Conservation (phyloP, 2,113 vertebrate genomes). For the Arvicanthis niloticus region DNA sequence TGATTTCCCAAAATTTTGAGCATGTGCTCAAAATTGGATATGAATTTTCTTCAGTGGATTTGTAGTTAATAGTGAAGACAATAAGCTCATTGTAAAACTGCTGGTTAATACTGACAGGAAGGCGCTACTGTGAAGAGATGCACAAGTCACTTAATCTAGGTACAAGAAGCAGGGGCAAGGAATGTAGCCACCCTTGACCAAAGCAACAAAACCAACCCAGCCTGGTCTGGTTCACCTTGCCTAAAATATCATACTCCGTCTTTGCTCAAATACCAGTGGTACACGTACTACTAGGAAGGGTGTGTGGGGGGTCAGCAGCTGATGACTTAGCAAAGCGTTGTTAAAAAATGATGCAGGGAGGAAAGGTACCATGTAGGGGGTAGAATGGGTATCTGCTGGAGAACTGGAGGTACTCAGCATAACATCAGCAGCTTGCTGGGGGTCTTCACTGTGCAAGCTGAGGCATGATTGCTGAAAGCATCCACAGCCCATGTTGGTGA, state of each 20-base stretch:
- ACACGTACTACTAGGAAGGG: neutral
- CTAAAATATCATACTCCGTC: neutral
- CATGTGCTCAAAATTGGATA: neutral
- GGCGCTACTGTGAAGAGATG: neutral
- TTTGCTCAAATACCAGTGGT: neutral
- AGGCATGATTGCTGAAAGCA: neutral
- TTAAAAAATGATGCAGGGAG: neutral
- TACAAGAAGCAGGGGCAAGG: neutral
- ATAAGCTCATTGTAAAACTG: neutral
- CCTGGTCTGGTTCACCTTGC: neutral
- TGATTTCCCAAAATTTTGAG: conserved; percentile 28
- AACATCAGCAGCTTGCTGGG: neutral
- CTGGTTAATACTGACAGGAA: neutral
- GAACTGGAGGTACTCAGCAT: neutral
- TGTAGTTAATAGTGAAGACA: conserved; percentile 1
- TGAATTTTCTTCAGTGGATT: neutral
- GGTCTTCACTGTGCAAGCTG: neutral
- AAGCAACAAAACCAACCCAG: neutral
- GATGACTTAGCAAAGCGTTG: neutral
- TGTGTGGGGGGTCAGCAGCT: neutral
- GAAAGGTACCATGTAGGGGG: neutral
- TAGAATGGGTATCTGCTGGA: neutral
- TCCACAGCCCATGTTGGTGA: neutral
- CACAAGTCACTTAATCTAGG: neutral
- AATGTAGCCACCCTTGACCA: neutral